Conservation (phyloP, 2,888 invertebrate species). For the Nesidiocoris tenuis region DNA sequence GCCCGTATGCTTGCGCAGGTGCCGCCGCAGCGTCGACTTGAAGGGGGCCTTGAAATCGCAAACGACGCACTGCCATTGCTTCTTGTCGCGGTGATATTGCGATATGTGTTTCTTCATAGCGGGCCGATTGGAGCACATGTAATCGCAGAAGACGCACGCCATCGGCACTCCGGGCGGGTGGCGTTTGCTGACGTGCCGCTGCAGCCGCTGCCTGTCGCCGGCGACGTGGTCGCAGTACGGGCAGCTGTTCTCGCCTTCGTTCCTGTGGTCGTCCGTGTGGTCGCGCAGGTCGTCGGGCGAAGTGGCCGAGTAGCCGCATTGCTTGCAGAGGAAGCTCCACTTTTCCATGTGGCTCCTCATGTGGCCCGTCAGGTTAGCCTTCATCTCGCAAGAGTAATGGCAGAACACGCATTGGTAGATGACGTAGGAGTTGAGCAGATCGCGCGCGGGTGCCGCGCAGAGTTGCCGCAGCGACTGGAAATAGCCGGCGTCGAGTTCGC, state of each 20-base stretch:
- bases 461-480: neutral
- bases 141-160: constrained; percentile 26
- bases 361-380: constrained; percentile 3
- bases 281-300: constrained; percentile 5
- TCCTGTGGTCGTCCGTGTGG: constrained; percentile 29
- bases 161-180: constrained; percentile 18
- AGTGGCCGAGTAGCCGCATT: constrained; percentile 6
- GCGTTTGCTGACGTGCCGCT: neutral
- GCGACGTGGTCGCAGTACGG: constrained; percentile 24
- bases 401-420: constrained; percentile 34
- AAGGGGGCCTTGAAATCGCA: constrained; percentile 18
- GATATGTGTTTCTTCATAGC: constrained; percentile 27
- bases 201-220: neutral
- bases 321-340: constrained; percentile 20
- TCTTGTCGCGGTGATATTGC: neutral
- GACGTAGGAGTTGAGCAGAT: constrained; percentile 30
- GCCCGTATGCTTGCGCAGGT: constrained; percentile 28
- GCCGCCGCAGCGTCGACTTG: constrained; percentile 18
- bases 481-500: neutral
- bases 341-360: constrained; percentile 16
- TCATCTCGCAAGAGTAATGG: constrained; percentile 31
- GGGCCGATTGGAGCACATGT: constrained; percentile 18
- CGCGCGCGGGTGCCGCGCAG: neutral
- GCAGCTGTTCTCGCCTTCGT: constrained; percentile 20
- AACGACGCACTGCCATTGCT: constrained; percentile 24